These are phyloP conservation scores for Perdita meconis DNA, from an alignment of 2,888 invertebrate species.

Conservation along the genomic window DNA sequence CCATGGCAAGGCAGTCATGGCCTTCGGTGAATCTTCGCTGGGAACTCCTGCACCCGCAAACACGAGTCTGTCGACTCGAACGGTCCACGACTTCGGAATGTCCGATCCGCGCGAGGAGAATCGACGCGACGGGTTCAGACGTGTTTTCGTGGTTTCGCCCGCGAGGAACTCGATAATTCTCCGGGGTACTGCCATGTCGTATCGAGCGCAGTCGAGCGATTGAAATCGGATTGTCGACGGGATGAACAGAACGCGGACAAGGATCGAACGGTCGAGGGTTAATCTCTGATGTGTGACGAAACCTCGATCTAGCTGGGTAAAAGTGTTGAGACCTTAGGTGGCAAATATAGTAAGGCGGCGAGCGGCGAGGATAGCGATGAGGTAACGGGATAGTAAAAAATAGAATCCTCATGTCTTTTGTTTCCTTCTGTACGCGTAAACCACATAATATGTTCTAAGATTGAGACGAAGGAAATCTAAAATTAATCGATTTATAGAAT, in stretches of 20 bases:
- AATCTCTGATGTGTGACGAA: no score
- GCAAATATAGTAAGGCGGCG: no score
- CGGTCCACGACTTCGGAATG: background rate
- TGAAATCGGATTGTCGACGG: conserved; percentile 39
- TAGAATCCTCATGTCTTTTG: no score
- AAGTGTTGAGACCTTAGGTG: no score
- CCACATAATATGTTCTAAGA: no score
- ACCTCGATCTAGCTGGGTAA: no score
- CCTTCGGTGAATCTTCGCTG: conserved; percentile 5
- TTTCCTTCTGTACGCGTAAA: no score
- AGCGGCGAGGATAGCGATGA: no score
- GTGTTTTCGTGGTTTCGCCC: conserved; percentile 15
- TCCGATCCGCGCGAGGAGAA: background rate
- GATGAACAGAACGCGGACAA: background rate
- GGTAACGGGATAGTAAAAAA: no score
- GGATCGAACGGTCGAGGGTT: no score
- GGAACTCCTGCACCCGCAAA: background rate
- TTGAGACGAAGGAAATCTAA: no score
- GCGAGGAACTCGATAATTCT: conserved; percentile 30
- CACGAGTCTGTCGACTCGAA: background rate
- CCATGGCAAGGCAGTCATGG: background rate
- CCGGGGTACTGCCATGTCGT: conserved; percentile 22
- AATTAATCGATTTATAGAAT: no score
- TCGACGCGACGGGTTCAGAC: conserved; percentile 24
- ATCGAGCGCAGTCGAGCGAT: conserved; percentile 37